Conservation (phyloP, 1,140 invertebrate species). For the Pseudomyrmex cubaensis region DNA sequence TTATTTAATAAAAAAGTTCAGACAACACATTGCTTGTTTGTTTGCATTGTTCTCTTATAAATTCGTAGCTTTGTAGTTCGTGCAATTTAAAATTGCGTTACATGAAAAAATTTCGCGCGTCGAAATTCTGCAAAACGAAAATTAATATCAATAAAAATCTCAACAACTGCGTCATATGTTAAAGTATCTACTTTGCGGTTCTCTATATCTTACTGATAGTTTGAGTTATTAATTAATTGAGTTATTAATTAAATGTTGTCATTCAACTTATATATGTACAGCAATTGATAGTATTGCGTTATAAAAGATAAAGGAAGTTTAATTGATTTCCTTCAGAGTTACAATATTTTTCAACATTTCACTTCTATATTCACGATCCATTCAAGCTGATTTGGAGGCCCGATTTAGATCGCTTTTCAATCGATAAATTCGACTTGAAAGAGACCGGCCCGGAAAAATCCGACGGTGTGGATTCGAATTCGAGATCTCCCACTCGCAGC, state of each 20-base stretch:
- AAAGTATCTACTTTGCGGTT: neutral
- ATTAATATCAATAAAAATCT: slow-evolving; percentile 25
- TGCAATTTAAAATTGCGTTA: slow-evolving; percentile 37
- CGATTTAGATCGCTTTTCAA: no score
- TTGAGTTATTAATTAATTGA: neutral
- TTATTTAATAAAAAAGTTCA: slow-evolving; percentile 60
- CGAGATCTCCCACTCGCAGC: no score
- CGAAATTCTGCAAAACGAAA: neutral
- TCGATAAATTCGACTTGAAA: no score
- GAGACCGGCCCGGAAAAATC: no score
- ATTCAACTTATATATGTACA: neutral
- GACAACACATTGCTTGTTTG: slow-evolving; percentile 19
- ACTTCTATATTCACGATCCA: no score
- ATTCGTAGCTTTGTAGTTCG: slow-evolving; percentile 17
- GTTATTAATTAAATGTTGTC: neutral
- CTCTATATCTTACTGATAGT: neutral
- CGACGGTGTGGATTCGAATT: no score
- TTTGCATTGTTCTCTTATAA: slow-evolving; percentile 37
- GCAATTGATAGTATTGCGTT: neutral
- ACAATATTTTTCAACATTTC: no score
- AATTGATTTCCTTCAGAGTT: no score
- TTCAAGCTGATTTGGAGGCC: no score
- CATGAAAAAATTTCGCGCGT: neutral
- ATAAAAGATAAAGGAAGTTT: no score
- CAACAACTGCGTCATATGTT: neutral